Conservation (phyloP, 1,140 invertebrate genomes). For the Parasteatoda tepidariorum region DNA sequence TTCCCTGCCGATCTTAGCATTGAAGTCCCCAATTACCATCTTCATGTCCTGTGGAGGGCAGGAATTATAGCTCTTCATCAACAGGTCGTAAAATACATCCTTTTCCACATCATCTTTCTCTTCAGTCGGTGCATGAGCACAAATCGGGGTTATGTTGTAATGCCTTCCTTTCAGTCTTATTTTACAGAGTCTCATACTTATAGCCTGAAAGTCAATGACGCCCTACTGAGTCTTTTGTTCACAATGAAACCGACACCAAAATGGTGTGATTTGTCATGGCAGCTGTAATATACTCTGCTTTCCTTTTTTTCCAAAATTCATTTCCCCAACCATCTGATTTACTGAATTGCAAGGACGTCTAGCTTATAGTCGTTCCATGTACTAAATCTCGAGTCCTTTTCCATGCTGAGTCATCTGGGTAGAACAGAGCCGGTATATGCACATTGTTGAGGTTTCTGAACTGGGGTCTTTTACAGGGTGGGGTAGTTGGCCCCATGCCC, state of each 20-base stretch:
- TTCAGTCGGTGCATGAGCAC: constrained; percentile 1
- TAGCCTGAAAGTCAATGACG: constrained; percentile 12
- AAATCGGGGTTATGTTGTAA: constrained; percentile 7
- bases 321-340: constrained; percentile 15
- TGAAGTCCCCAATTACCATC: constrained; percentile 1
- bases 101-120: background rate
- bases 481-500: too few relatives aligned
- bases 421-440: background rate
- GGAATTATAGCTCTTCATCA: background rate
- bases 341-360: background rate
- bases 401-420: constrained; percentile 11
- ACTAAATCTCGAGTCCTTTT: background rate
- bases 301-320: constrained; percentile 11
- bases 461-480: too few relatives aligned
- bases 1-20: background rate
- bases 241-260: constrained; percentile 2
- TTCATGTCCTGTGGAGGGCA: background rate
- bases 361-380: constrained; percentile 14
- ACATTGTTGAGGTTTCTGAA: constrained; percentile 4
- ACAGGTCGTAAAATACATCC: background rate
- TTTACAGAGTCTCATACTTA: constrained; percentile 18
- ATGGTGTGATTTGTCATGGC: constrained; percentile 4
- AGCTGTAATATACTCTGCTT: background rate
- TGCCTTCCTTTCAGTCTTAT: constrained; percentile 1
- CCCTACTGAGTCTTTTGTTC: constrained; percentile 4